Conservation (phyloP, 2,797 vertebrate species). For the Siniperca obscura region DNA sequence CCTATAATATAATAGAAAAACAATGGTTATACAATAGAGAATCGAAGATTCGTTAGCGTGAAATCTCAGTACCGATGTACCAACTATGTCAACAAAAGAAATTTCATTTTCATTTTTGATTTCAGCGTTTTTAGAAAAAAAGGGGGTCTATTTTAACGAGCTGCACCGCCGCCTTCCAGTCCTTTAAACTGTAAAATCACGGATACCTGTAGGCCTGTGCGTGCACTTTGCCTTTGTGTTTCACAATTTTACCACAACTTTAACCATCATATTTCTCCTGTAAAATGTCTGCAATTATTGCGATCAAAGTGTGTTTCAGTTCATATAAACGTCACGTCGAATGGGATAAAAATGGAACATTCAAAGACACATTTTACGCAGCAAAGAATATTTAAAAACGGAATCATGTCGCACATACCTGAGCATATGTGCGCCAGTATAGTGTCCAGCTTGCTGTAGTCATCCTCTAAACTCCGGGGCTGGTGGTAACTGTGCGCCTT, state of each 20-base stretch:
- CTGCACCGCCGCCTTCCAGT: too few relatives aligned
- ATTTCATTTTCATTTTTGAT: neutral
- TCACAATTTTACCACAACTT: neutral
- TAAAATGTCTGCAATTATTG: neutral
- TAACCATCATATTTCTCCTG: neutral
- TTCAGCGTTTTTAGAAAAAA: neutral
- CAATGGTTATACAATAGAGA: neutral
- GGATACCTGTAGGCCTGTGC: too few relatives aligned
- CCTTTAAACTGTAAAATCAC: neutral
- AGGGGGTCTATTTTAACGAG: neutral
- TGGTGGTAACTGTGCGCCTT: conserved; percentile 98
- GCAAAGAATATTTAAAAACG: neutral
- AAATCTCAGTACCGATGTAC: neutral
- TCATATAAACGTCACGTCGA: neutral
- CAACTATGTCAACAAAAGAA: neutral
- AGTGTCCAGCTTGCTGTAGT: conserved; percentile 85
- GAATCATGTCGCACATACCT: conserved; percentile 84
- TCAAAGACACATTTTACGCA: neutral
- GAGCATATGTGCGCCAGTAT: conserved; percentile 88
- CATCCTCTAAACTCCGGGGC: conserved; percentile 89
- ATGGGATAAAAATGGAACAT: neutral
- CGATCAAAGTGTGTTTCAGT: neutral
- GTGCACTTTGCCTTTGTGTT: neutral
- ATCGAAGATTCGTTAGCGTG: neutral
- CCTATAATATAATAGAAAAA: neutral